A percentile compares a stretch with the other conserved stretches of the same genome.
Conservation (phyloP, 1,140 invertebrate genomes). For the honey bee (Apis mellifera) region DNA sequence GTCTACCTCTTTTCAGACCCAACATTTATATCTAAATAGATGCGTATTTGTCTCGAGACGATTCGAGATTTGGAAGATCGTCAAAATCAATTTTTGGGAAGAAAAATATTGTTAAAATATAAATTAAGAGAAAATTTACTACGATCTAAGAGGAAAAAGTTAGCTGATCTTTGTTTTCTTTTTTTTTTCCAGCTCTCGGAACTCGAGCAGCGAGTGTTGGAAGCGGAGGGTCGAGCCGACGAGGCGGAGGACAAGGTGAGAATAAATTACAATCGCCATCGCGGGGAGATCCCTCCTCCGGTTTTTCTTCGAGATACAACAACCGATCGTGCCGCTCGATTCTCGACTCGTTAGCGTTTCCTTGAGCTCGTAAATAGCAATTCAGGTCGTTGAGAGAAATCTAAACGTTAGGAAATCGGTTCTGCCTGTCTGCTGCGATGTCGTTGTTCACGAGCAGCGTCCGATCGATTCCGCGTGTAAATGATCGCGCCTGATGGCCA, state of each 20-base stretch:
- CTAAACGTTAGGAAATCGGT: neutral
- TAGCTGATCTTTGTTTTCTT: slow-evolving; percentile 82
- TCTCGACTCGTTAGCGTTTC: slow-evolving; percentile 1
- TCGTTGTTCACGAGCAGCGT: neutral
- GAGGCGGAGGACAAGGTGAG: slow-evolving; percentile 96
- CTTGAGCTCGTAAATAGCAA: slow-evolving; percentile 3
- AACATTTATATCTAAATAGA: neutral
- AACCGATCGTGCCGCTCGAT: neutral
- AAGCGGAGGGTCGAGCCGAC: slow-evolving; percentile 93
- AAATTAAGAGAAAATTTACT: no score
- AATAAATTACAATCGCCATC: slow-evolving; percentile 14
- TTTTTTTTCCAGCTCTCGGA: slow-evolving; percentile 92
- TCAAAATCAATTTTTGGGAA: no score
- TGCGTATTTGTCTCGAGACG: slow-evolving; percentile 5
- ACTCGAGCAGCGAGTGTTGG: slow-evolving; percentile 93
- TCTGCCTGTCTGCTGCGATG: neutral
- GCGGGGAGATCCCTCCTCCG: neutral
- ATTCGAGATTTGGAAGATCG: neutral
- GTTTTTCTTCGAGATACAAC: neutral
- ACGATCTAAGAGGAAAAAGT: no score
- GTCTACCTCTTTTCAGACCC: no score
- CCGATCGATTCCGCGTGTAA: slow-evolving; percentile 14
- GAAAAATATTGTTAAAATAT: no score
- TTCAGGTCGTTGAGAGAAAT: slow-evolving; percentile 4
- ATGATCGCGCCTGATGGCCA: slow-evolving; percentile 14